These are phyloP conservation scores for Nasua narica DNA, from an alignment of 2,797 vertebrate genomes.

Conservation along the genomic window DNA sequence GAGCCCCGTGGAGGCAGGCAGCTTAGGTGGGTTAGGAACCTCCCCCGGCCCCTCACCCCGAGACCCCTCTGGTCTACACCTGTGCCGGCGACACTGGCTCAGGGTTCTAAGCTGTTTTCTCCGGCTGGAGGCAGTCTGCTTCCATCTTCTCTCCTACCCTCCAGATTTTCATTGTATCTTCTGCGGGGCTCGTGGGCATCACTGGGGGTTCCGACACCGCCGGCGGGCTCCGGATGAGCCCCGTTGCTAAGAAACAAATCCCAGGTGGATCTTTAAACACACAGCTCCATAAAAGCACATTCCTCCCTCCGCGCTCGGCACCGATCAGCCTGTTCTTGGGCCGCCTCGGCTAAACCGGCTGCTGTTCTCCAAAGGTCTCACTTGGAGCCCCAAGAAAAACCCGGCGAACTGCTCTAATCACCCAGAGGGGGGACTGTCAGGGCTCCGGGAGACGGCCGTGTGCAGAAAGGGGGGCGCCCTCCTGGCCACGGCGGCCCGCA, in stretches of 20 bases:
- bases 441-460: neutral
- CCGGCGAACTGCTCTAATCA: neutral
- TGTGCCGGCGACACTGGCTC: neutral
- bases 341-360: neutral
- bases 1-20: neutral
- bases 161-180: neutral
- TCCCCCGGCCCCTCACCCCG: neutral
- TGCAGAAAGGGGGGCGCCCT: neutral
- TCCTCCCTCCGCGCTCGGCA: conserved; percentile 71
- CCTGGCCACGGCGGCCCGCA: neutral
- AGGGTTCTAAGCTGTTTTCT: neutral
- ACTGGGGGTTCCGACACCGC: conserved; percentile 67
- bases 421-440: neutral
- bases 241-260: conserved; percentile 85
- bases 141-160: neutral
- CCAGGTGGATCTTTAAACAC: conserved; percentile 79
- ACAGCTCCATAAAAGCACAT: conserved; percentile 76
- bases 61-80: neutral
- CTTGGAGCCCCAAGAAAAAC: neutral
- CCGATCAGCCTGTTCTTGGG: conserved; percentile 50
- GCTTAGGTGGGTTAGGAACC: neutral
- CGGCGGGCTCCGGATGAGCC: conserved; percentile 73
- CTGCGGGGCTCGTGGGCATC: neutral
- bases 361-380: conserved; percentile 23
- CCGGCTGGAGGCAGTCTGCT: neutral